Evolutionary conservation across 1,140 invertebrate species (phyloP), one percentile per base, ranked within the genome.

Genomic region (Neelides sp.): DNA sequence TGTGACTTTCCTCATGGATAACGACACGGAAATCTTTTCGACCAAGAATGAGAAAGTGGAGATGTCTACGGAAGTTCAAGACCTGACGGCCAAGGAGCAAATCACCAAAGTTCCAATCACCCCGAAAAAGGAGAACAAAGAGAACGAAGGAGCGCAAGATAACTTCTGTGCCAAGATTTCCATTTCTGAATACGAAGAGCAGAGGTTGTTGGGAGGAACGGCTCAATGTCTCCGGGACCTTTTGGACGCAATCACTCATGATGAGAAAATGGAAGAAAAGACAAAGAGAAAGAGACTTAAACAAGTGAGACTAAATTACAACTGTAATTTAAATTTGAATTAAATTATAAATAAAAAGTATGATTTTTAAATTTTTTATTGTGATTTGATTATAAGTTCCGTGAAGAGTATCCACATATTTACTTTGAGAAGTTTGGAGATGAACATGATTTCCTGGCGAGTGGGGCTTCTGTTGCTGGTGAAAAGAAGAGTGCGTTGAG

Each of bases 1-100:
- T 32, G 52, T 57, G 1, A 60, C 58, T 20, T 60, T 60, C 30
- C 27, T 60, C 26, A 56, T 60, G 52, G 58, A 60, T 34, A 54
- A 60, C 34, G 54, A 51, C 42, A 13, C 19, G 10, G 54, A 60
- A 12, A 57, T 60, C 28, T 60, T 60, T 43, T 35, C 20, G 19
- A 35, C 55, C 1, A n/a, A 2, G 4, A 28, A 44, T 10, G 48
- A 57, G 22, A 55, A 60, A 22, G 32, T 19, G 8, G 45, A 43
- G n/a, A 26, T 58, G n/a, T 28, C 26, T 2, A 13, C 15, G 3
- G 26, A 20, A 28, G 50, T 50, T 5, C 24, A 59, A 26, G 54
- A 59, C 4, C 30, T 53, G 15, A 54, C 56, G 22, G 39, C 54
- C 2, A 45, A 54, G 22, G 43, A 57, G 23, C 54, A 60, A 43